A percentile compares a stretch with the other conserved stretches of the same genome.
phyloP scores from a whole-genome alignment of 2,797 vertebrate genomes.

The Crocidura indochinensis region DNA sequence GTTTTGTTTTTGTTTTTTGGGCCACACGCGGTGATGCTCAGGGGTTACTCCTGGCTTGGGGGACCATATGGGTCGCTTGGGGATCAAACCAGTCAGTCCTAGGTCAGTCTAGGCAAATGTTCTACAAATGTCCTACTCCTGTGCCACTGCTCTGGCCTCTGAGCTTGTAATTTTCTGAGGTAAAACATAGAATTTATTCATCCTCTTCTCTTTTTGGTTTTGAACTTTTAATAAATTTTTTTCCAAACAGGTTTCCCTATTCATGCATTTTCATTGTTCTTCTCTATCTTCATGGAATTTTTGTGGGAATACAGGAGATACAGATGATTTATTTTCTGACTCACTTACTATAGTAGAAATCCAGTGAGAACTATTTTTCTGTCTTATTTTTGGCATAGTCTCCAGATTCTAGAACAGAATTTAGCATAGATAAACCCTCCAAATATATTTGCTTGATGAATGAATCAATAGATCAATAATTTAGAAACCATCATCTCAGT shows the following conservation, averaged over 20 bases:
- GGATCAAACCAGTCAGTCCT: too few species aligned
- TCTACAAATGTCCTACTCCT: too few species aligned
- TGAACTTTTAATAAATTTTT: constrained; percentile 53
- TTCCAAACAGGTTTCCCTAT: not conserved
- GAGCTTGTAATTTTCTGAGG: not conserved
- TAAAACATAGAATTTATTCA: not conserved
- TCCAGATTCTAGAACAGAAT: not conserved
- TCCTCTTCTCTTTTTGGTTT: not conserved
- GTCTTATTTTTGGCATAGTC: not conserved
- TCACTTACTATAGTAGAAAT: not conserved
- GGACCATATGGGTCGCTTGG: too few species aligned
- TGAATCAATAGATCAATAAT: not conserved
- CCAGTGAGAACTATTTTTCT: not conserved
- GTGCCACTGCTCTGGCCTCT: too few species aligned
- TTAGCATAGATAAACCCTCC: not conserved
- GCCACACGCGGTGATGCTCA: too few species aligned
- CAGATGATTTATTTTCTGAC: not conserved
- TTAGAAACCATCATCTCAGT: not conserved
- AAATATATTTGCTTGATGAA: not conserved
- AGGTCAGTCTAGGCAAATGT: too few species aligned
- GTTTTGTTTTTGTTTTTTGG: too few species aligned
- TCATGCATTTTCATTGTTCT: constrained; percentile 22
- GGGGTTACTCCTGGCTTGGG: too few species aligned
- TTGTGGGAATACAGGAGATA: not conserved
- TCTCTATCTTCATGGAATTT: not conserved